Evolutionary conservation across 2,888 invertebrate species (phyloP), one percentile per base, ranked within the genome.

Genomic region (Mesorhabditis belari): DNA sequence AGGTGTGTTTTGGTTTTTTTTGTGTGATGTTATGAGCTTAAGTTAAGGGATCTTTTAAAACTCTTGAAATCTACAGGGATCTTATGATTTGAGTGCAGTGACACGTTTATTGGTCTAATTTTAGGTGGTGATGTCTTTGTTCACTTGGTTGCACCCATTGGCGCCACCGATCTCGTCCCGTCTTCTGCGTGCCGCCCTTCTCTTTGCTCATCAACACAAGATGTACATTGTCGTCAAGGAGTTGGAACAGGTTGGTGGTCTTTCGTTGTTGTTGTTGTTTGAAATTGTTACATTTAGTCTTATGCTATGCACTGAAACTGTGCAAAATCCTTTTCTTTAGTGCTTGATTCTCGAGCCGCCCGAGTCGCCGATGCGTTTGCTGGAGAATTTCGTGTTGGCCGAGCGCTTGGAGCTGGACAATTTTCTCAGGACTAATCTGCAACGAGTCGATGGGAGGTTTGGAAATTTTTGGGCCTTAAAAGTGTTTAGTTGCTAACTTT

Each of bases 151-250:
- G 62, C 62, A 67, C 28, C 67, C 68, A 25, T 60, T 63, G 29
- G 69, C 67, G 12, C 60, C 62, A 4, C 49, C 63, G 12, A 63
- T 71, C 5, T 61, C 65, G 51, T 62, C 63, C 25, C 55, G 61
- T 27, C 65, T 65, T 60, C 66, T 75, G 61, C 67, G 74, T 27
- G 66, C 75, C 5, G 62, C 71, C 50, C 59, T 75, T 55, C 64
- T 73, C 21, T 67, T 75, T 55, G 68, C 68, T 49, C 58, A 63
- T 49, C 68, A 72, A 25, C 71, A 74, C 27, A 64, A 63, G 58
- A 74, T 73, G 75, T 53, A 61, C 9, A 27, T 61, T 6, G 52
- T 71, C 25, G 66, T 66, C 55, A 67, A 67, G 55, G 64, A 65
- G 19, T 49, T 73, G 51, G 71, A 71, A 29, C 65, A 62, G 58